Base-by-base conservation (phyloP, 2,113 vertebrate genomes). In the Motacilla tschutschensis region DNA sequence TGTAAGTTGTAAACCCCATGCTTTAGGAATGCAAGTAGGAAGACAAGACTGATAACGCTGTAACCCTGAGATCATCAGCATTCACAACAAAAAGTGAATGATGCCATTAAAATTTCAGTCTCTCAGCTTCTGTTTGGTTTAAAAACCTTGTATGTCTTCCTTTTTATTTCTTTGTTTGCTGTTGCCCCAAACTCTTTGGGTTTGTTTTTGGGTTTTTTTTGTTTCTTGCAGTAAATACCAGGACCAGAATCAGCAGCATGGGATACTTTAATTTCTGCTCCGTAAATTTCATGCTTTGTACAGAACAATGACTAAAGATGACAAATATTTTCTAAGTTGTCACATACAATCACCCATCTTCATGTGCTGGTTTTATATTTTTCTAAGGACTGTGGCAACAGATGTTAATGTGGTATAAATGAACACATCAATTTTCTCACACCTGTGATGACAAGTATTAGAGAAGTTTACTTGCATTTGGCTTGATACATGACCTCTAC, bases 251-350 rank as follows among this genome's bases (percentile, higher is more conserved):
- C 74, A 85, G 35, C 36, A 79, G 16, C 7, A 6, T 51, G 51
- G 43, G 36, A 83, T 81, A 58, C 22, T 85, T 93, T 40, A 64
- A 69, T 54, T 91, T 86, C 78, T 85, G 66, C 72, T 93, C 55
- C 83, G 53, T 66, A 92, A 82, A 89, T 83, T 59, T 85, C 78
- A 69, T 90, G 72, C 35, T 93, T 36, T 93, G 65, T 70, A 57
- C 38, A 83, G 59, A 76, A 95, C 85, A 93, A 78, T 94, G 89
- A 96, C 91, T 93, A 85, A 94, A 95, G 59, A 47, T 92, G 96
- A 96, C 90, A 96, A 94, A 94, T 92, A 65, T 94, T 95, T 95
- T 92, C 83, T 81, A 57, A 83, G 51, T 92, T 97, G 96, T 96
- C 95, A 94, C 67, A 95, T 91, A 17, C 25, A 91, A 96, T 97